phyloP scores from a whole-genome alignment of 2,797 vertebrate genomes.

The Alcedo quadribrachys region DNA sequence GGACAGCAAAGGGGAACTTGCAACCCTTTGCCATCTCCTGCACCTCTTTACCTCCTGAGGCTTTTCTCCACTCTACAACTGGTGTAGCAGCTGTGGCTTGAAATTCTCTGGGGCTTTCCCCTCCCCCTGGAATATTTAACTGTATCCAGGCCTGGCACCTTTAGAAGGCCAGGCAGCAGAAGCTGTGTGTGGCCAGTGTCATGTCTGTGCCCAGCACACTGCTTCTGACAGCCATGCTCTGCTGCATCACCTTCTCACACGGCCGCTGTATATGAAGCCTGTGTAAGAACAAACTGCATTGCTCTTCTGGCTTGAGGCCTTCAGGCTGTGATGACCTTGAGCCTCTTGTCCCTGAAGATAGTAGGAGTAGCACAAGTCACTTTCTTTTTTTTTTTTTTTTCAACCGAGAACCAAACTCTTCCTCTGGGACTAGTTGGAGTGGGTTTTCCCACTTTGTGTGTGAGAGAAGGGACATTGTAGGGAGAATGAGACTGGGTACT shows the following conservation, averaged over 20 bases:
- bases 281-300: background rate
- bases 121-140: background rate
- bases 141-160: conserved; percentile 1
- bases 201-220: accelerated
- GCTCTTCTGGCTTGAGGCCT: background rate
- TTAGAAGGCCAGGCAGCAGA: background rate
- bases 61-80: background rate
- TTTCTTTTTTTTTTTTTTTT: background rate
- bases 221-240: background rate
- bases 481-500: background rate
- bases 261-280: accelerated
- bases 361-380: background rate
- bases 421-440: background rate
- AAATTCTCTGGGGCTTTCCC: background rate
- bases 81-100: background rate
- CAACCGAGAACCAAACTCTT: background rate
- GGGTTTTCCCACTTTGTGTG: background rate
- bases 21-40: background rate
- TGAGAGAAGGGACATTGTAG: background rate
- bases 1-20: background rate
- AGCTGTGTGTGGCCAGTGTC: background rate
- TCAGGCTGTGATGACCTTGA: background rate
- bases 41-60: background rate
- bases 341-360: background rate
- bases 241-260: background rate